These are phyloP conservation scores for Puffinus mauretanicus DNA, from an alignment of 2,113 vertebrate genomes.

Conservation along the genomic window DNA sequence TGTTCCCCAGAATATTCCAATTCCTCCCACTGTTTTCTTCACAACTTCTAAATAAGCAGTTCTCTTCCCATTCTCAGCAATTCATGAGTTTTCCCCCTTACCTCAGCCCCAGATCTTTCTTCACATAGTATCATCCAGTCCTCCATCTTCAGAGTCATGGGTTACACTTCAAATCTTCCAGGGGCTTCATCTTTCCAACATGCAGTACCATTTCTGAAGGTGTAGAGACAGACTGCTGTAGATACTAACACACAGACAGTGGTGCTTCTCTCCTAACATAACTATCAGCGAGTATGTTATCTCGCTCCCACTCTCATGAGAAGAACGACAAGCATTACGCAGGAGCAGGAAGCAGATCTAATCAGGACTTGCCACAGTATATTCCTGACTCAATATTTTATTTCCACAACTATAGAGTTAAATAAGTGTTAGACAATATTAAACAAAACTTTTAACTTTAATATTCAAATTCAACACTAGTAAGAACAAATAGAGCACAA, in stretches of 20 bases:
- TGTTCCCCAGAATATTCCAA: neutral
- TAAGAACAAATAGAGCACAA: constrained; percentile 72
- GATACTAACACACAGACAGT: neutral
- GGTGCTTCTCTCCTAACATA: neutral
- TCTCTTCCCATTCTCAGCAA: neutral
- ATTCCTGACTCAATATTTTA: neutral
- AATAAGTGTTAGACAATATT: constrained; percentile 51
- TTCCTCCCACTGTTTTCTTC: neutral
- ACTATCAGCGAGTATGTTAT: neutral
- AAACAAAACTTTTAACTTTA: constrained; percentile 77
- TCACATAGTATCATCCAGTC: neutral
- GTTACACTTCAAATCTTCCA: neutral
- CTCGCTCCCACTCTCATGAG: neutral
- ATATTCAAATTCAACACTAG: constrained; percentile 73
- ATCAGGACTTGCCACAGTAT: neutral
- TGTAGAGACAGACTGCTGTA: neutral
- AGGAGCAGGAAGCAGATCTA: neutral
- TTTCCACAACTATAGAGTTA: neutral
- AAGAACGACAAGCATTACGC: neutral
- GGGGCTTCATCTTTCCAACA: neutral
- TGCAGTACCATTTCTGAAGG: neutral
- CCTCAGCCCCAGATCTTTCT: neutral
- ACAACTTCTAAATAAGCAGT: neutral
- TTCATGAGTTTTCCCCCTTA: neutral
- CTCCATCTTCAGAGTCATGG: neutral